Percentiles rank a stretch among this genome's conserved stretches.
Conservation (phyloP, 2,113 vertebrate species). For the Electrona antarctica region DNA sequence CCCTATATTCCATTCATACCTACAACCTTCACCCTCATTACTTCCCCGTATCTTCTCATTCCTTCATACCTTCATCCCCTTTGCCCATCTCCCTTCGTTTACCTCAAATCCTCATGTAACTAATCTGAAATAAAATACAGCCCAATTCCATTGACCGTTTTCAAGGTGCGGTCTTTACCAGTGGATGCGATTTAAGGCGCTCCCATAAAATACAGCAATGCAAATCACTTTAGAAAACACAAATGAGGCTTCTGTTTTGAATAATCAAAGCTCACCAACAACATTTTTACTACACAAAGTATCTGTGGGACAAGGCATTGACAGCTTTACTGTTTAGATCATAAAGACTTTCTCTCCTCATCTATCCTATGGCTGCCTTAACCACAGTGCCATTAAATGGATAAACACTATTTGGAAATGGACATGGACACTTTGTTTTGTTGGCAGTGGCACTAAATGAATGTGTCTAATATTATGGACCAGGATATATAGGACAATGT, state of each 20-base stretch:
- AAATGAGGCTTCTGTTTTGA: constrained; percentile 11
- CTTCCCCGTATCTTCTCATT: neutral
- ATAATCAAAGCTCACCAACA: constrained; percentile 6
- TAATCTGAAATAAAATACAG: neutral
- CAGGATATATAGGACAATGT: too few relatives aligned
- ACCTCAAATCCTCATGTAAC: too few relatives aligned
- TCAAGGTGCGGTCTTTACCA: neutral
- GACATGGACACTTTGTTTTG: too few relatives aligned
- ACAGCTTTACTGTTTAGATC: constrained; percentile 19
- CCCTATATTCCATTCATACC: neutral
- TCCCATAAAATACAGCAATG: neutral
- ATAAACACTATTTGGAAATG: too few relatives aligned
- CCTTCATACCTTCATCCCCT: neutral
- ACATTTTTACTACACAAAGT: neutral
- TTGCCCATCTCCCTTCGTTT: neutral
- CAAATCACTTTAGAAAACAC: neutral
- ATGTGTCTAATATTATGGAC: too few relatives aligned
- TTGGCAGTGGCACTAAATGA: too few relatives aligned
- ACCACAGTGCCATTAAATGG: neutral
- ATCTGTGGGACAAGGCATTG: neutral
- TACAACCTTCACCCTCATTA: too few relatives aligned
- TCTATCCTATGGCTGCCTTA: neutral
- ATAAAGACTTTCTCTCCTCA: constrained; percentile 26
- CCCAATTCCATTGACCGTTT: neutral
- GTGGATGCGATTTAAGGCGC: too few relatives aligned